Base-by-base conservation (phyloP, 2,888 invertebrate genomes). In the Folsomia candida region DNA sequence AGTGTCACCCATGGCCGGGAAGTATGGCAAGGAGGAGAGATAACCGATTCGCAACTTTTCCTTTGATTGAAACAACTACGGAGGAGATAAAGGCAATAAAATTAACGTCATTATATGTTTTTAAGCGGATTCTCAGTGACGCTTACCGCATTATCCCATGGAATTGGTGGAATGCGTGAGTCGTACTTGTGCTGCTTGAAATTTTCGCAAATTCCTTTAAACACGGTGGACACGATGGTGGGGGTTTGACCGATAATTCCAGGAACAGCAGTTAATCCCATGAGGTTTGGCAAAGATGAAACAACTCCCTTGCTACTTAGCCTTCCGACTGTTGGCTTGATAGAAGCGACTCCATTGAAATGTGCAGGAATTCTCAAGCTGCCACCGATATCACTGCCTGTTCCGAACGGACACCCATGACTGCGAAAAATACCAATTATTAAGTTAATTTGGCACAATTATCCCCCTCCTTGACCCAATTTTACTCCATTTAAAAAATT, bases 1-100 rank as follows among this genome's bases (percentile, higher is more conserved):
- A 6, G 78, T 81, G 70, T 82, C 82, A 2, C 84, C 84, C 11
- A 82, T 81, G 1, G 82, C 79, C 11, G 80, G 80, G 72, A 83
- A 80, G 70, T 81, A 82, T 4, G 82, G 82, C 67, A 83, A 81
- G 28, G 81, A 72, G 1, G 79, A 78, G 66, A 81, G 83, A 72
- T 82, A 84, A 22, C 84, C 84, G 64, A 84, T 82, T 18, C 76
- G 72, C 20, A 81, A 75, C 24, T 74, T 76, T 25, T 75, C 73
- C 26, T 60, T 71, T 1, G 73, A 72, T 22, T 66, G 24, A 58
- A 73, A 76, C 9, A 68, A 3, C 74, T 77, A 62, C 14, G 51
- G 47, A 14, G n/a, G n/a, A 20, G 6, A 58, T 27, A 65, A 26
- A 68, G 58, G 29, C 26, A 26, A 25, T 20, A 24, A 27, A 11